Evolutionary conservation across 2,888 invertebrate species (phyloP), one percentile per base, ranked within the genome.

Genomic region (Rhorus exstirpatorius): DNA sequence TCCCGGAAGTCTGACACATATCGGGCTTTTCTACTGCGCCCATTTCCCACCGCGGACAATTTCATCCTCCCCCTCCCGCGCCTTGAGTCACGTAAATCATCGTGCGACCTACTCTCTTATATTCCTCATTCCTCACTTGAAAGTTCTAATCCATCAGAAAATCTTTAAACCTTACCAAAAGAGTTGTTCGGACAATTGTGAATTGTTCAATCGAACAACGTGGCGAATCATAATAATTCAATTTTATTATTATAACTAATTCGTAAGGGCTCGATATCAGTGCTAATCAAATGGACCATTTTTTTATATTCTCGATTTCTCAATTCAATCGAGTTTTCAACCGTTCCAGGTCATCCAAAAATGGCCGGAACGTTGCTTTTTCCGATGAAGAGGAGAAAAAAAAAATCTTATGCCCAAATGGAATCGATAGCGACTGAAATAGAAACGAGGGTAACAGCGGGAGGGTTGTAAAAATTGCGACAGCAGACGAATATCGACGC

Each of bases 1-100:
- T 67, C 46, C 35, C 46, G 26, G 26, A n/a, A 49, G 24, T 51
- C 17, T 74, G 51, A 38, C 21, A 21, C 74, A 63, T 26, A 49
- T 38, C 21, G 51, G 61, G 51, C 53, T 60, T 77, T 68, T 67
- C 46, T 19, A 63, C 67, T 38, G 38, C 58, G 49, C 49, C 26
- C n/a, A 41, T 49, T 49, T 68, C 17, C 41, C 38, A 26, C 17
- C 51, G n/a, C 38, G 24, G n/a, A 21, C 41, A 44, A 26, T 53
- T 53, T 38, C 17, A 1, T n/a, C n/a, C n/a, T n/a, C n/a, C n/a
- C n/a, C n/a, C n/a, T n/a, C 6, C 14, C 17, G 0, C 12, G 21
- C n/a, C 35, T 38, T 38, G 7, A 58, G 26, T 10, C 21, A 19
- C 58, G 10, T 67, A 14, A 68, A 77, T 61, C 38, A 60, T 31